A percentile compares a stretch with the other conserved stretches of the same genome.
Evolutionary conservation across 2,888 invertebrate genomes (phyloP).

Genomic region (Zhuqinia jingwanae): DNA sequence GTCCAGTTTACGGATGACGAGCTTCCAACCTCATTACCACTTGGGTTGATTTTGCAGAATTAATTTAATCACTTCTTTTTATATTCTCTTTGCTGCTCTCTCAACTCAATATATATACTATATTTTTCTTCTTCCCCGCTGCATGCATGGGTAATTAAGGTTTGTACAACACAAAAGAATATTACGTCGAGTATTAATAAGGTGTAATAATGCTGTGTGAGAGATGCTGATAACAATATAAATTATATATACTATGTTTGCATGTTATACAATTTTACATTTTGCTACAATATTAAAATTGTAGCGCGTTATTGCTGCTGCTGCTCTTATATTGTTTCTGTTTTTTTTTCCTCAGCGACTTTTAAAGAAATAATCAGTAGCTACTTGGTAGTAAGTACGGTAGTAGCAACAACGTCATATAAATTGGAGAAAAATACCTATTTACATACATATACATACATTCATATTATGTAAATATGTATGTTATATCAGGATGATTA

Average conservation of each 20-base stretch:
- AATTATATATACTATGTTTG: conserved; percentile 32
- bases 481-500: no score
- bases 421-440: background rate
- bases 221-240: conserved; percentile 56
- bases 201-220: background rate
- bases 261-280: conserved; percentile 8
- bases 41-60: conserved; percentile 69
- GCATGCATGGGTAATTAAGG: conserved; percentile 65
- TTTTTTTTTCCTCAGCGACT: background rate
- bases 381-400: no score
- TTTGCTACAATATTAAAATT: conserved; percentile 2
- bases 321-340: background rate
- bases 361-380: background rate
- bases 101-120: background rate
- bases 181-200: background rate
- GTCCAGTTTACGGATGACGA: conserved; percentile 67
- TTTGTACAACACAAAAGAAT: background rate
- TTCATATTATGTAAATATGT: no score
- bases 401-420: no score
- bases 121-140: conserved; percentile 57
- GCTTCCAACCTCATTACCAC: conserved; percentile 66
- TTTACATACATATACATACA: no score
- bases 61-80: conserved; percentile 64
- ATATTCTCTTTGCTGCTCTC: conserved; percentile 19
- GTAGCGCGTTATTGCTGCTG: background rate